A percentile compares a stretch with the other conserved stretches of the same genome.
Evolutionary conservation across 2,113 vertebrate species (phyloP).

Genomic region (Candoia aspera): DNA sequence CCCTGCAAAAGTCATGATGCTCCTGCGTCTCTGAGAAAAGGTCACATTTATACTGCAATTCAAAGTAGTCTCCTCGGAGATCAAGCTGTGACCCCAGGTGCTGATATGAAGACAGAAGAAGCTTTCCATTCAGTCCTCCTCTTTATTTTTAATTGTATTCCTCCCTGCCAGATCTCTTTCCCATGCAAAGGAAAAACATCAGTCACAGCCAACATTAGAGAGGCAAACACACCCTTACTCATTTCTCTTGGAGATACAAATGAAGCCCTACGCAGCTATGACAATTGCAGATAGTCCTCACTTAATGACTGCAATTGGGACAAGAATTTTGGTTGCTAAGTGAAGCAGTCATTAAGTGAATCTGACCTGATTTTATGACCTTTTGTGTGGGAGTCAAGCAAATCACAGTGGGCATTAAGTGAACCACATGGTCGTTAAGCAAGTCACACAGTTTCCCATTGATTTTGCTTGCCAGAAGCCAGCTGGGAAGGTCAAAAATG

Average conservation of each 20-base stretch:
- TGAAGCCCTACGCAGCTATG: background rate
- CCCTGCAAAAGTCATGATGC: background rate
- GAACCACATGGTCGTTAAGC: no score
- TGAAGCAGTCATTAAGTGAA: no score
- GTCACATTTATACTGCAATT: background rate
- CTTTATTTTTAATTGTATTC: background rate
- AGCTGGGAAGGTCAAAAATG: no score
- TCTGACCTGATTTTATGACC: no score
- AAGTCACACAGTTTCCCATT: no score
- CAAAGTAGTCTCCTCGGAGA: background rate
- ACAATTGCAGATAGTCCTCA: no score
- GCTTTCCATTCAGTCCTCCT: background rate
- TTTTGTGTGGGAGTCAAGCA: no score
- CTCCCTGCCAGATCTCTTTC: background rate
- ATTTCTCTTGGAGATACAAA: background rate
- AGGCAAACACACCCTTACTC: no score
- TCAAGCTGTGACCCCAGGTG: constrained; percentile 14
- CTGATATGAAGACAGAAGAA: background rate
- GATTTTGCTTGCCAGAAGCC: no score
- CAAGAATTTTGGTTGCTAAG: no score
- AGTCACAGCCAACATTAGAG: background rate
- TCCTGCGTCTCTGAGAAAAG: constrained; percentile 11
- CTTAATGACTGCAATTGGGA: no score
- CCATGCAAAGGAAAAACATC: background rate
- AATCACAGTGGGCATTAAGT: no score